Evolutionary conservation across 2,888 invertebrate species (phyloP), one percentile per base, ranked within the genome.

Genomic region (Tetheella fluctuosa): DNA sequence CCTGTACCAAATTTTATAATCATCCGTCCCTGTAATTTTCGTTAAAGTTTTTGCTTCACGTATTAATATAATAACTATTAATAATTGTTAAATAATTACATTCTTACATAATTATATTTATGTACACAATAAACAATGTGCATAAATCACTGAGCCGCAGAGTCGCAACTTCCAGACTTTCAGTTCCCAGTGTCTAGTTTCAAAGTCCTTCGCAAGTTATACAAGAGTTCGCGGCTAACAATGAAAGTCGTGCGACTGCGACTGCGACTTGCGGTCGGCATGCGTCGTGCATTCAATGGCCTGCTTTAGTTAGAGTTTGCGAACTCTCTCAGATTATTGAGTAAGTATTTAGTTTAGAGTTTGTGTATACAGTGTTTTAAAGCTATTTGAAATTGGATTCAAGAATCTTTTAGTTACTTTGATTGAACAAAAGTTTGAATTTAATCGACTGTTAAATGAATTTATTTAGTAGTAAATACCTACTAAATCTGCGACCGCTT

Each of bases 151-250:
- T 53, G 63, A 69, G 68, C 64, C 48, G n/a, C 17, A 6, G n/a
- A 20, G 48, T 20, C 48, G 39, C 17, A 48, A 48, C 48, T 48
- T 48, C 48, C 6, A 48, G 48, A 48, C 48, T 48, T 48, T 48
- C 72, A 61, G 67, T 59, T 64, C 59, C 58, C 34, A 67, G 62
- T 59, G 57, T n/a, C 39, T n/a, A 39, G 39, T n/a, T 39, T n/a
- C 63, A 55, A 61, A 69, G 64, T 71, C 68, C 64, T 65, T 69
- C 6, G 34, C 1, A 59, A 70, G 64, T 70, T 71, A 23, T 55
- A 58, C 63, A 60, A 25, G 66, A 73, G 71, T 73, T 71, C 64
- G 72, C 42, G 62, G 58, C 25, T 60, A 64, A 73, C 73, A 73
- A 73, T 73, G 71, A 67, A 65, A 71, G 67, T 64, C 67, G 64